Evolutionary conservation across 2,797 vertebrate genomes (phyloP).

Genomic region (Platyrinchus mystaceus): DNA sequence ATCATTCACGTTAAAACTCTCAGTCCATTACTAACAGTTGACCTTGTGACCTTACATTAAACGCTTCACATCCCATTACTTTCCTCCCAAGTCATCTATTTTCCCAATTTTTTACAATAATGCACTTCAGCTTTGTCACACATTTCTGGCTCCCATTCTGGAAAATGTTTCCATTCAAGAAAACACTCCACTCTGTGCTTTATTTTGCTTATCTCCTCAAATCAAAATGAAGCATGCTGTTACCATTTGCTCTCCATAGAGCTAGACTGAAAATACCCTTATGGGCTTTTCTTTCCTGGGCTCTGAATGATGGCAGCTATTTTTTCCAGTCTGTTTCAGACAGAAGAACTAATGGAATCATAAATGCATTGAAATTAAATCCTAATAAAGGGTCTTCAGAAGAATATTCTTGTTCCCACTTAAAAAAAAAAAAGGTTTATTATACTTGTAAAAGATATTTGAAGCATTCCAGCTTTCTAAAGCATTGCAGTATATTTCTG

Average conservation of each 20-base stretch:
- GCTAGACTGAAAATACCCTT: background rate
- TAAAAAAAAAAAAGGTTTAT: constrained; percentile 29
- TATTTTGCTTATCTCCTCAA: constrained; percentile 40
- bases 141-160: constrained; percentile 10
- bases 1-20: constrained; percentile 33
- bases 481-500: constrained; percentile 28
- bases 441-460: constrained; percentile 48
- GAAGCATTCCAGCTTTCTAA: constrained; percentile 50
- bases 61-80: constrained; percentile 41
- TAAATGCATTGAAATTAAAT: constrained; percentile 50
- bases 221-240: constrained; percentile 13
- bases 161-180: background rate
- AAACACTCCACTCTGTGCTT: background rate
- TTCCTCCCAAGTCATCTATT: background rate
- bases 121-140: constrained; percentile 12
- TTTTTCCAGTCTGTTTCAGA: constrained; percentile 31
- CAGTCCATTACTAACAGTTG: constrained; percentile 18
- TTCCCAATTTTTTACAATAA: constrained; percentile 18
- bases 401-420: constrained; percentile 50
- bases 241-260: background rate
- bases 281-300: background rate
- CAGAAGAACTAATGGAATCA: constrained; percentile 43
- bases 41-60: constrained; percentile 5
- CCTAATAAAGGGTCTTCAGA: constrained; percentile 44
- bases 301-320: background rate